These are phyloP conservation scores for Formica exsecta DNA, from an alignment of 1,140 invertebrate genomes.

Conservation along the genomic window DNA sequence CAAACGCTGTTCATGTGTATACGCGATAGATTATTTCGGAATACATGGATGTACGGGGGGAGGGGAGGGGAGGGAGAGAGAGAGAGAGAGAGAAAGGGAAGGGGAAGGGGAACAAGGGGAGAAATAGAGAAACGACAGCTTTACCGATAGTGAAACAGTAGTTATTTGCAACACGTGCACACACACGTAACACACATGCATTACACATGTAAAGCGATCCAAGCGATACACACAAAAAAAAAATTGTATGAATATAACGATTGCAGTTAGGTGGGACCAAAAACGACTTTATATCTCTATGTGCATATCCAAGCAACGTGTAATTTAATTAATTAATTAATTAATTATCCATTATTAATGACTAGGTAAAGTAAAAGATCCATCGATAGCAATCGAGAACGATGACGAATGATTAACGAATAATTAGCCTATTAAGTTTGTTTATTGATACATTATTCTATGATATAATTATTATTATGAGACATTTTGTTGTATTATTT, in stretches of 20 bases:
- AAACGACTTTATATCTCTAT: conserved; percentile 87
- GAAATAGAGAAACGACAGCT: conserved; percentile 74
- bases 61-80: too few relatives aligned
- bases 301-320: conserved; percentile 86
- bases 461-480: conserved; percentile 84
- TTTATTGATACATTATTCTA: conserved; percentile 86
- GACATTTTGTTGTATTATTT: conserved; percentile 87
- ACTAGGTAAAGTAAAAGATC: conserved; percentile 80
- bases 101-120: conserved; percentile 21
- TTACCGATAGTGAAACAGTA: conserved; percentile 79
- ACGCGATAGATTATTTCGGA: conserved; percentile 77
- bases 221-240: conserved; percentile 72
- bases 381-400: conserved; percentile 82
- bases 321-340: conserved; percentile 86
- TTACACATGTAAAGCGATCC: conserved; percentile 74
- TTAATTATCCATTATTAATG: conserved; percentile 85
- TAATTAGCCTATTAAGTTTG: conserved; percentile 86
- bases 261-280: conserved; percentile 87
- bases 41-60: not conserved
- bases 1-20: conserved; percentile 79
- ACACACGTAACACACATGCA: conserved; percentile 65
- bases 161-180: conserved; percentile 77
- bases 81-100: too few relatives aligned
- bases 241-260: conserved; percentile 86
- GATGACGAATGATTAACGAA: conserved; percentile 83